Conservation (phyloP, 2,888 invertebrate species). For the Cryptocephalus primarius region DNA sequence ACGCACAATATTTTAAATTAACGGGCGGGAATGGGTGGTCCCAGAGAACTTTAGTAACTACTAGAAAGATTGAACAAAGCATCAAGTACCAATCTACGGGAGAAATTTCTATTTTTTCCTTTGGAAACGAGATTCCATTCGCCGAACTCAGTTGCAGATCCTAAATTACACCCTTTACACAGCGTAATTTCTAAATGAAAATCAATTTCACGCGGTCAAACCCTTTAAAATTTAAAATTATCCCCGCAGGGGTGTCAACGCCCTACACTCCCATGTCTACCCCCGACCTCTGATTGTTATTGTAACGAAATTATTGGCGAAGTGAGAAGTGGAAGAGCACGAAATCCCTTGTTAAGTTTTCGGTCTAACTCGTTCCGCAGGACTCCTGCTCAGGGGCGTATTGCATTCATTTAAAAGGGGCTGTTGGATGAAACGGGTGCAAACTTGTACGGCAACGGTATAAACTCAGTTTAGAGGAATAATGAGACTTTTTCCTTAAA, state of each 20-base stretch:
- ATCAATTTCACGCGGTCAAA: slow-evolving; percentile 23
- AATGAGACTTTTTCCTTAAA: no score
- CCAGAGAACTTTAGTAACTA: no score
- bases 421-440: no score
- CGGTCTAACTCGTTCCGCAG: slow-evolving; percentile 22
- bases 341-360: slow-evolving; percentile 15
- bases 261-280: slow-evolving; percentile 8
- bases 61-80: no score
- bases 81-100: no score
- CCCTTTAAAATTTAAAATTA: slow-evolving; percentile 18
- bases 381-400: neutral
- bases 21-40: no score
- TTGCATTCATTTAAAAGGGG: no score
- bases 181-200: slow-evolving; percentile 7
- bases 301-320: slow-evolving; percentile 30
- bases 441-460: no score
- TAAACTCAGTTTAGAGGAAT: no score
- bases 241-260: slow-evolving; percentile 16
- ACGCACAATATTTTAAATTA: no score
- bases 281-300: slow-evolving; percentile 20
- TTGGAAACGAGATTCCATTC: no score
- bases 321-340: slow-evolving; percentile 21
- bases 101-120: no score
- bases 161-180: neutral
- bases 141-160: neutral